Percentiles rank a stretch among this genome's conserved stretches.
Conservation (phyloP, 2,888 invertebrate species). For the Polydrusus cervinus region DNA sequence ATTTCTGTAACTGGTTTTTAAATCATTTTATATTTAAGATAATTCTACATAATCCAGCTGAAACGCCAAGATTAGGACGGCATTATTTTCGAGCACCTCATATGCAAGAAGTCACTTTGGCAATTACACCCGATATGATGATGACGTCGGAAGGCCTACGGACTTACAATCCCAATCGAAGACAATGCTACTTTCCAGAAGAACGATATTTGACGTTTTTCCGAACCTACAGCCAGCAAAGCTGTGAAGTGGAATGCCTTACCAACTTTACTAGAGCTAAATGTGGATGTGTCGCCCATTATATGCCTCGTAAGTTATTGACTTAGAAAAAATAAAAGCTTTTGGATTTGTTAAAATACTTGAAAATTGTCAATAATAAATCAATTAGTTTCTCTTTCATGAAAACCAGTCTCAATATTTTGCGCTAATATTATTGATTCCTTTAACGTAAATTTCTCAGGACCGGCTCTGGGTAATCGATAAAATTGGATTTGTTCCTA, state of each 20-base stretch:
- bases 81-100: conserved; percentile 83
- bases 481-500: no score
- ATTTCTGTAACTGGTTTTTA: no score
- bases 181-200: conserved; percentile 80
- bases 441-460: no score
- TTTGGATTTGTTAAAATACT: no score
- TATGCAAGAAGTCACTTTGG: conserved; percentile 81
- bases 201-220: conserved; percentile 79
- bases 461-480: no score
- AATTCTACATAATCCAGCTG: conserved; percentile 80
- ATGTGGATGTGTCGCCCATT: conserved; percentile 81
- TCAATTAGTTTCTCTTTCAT: background rate
- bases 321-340: conserved; percentile 29
- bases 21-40: conserved; percentile 70
- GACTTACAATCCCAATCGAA: conserved; percentile 77
- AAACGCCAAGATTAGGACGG: conserved; percentile 75
- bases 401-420: no score
- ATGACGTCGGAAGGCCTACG: conserved; percentile 80
- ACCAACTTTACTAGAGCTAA: conserved; percentile 77
- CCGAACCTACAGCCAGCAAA: conserved; percentile 81
- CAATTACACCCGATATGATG: conserved; percentile 85
- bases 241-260: conserved; percentile 83
- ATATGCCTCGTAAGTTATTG: conserved; percentile 76
- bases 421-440: no score
- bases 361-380: no score